A percentile compares a stretch with the other conserved stretches of the same genome.
Evolutionary conservation across 2,113 vertebrate species (phyloP).

Genomic region (Serinus canaria): DNA sequence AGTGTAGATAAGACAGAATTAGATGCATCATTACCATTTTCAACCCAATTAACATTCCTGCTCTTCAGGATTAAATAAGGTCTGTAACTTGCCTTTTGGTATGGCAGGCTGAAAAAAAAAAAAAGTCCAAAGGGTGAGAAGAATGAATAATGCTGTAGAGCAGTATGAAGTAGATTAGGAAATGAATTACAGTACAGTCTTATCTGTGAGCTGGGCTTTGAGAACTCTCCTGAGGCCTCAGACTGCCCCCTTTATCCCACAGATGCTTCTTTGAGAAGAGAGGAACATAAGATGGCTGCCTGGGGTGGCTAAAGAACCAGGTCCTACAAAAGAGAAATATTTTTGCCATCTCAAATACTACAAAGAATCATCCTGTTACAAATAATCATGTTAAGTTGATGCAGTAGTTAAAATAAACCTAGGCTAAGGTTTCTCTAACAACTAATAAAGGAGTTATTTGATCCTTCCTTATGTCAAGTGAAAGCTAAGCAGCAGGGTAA

Average conservation of each 20-base stretch:
- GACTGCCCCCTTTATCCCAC: background rate
- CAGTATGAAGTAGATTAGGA: background rate
- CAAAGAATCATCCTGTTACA: background rate
- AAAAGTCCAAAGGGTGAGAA: background rate
- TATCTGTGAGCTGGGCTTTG: background rate
- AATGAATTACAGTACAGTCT: slow-evolving; percentile 8
- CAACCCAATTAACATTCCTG: slow-evolving; percentile 14
- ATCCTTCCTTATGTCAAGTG: background rate
- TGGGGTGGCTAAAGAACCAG: background rate
- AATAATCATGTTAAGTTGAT: background rate
- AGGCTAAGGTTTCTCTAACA: background rate
- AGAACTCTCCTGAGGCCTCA: background rate
- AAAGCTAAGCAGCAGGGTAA: background rate
- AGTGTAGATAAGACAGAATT: background rate
- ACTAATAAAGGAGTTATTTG: background rate
- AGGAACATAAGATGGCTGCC: background rate
- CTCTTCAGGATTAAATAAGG: slow-evolving; percentile 25
- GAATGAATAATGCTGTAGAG: background rate
- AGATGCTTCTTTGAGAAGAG: background rate
- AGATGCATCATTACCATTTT: slow-evolving; percentile 34
- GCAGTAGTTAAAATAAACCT: background rate
- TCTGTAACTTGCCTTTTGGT: background rate
- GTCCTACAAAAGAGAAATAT: background rate
- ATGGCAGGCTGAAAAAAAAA: background rate
- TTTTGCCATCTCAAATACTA: background rate